Conservation (phyloP, 2,888 invertebrate species). For the Drosophila subsilvestris region DNA sequence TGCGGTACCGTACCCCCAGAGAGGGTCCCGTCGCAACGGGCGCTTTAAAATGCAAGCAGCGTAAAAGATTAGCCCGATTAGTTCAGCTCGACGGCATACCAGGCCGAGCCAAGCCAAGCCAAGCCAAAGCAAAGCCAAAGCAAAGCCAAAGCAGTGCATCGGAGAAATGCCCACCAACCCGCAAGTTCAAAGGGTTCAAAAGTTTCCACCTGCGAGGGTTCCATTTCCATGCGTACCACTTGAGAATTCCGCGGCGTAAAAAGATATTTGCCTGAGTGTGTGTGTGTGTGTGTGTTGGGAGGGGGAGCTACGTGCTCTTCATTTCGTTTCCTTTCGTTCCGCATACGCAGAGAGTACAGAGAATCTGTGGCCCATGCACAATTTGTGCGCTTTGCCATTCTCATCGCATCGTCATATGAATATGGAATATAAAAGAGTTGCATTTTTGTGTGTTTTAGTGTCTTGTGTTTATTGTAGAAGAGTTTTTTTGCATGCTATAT, state of each 20-base stretch:
- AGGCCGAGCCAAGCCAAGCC: slow-evolving; percentile 11
- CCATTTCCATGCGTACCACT: slow-evolving; percentile 36
- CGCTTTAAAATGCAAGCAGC: slow-evolving; percentile 82
- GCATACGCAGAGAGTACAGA: slow-evolving; percentile 39
- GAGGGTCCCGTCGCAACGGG: slow-evolving; percentile 2
- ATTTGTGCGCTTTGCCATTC: slow-evolving; percentile 69
- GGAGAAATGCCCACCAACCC: slow-evolving; percentile 28
- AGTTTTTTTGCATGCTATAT: too few species aligned
- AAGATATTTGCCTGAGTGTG: too few species aligned
- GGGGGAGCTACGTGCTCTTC: too few species aligned
- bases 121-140: too few species aligned
- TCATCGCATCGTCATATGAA: slow-evolving; percentile 68
- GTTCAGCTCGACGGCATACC: slow-evolving; percentile 64
- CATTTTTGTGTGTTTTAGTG: not conserved
- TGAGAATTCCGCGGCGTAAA: slow-evolving; percentile 36
- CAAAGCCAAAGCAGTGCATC: not conserved
- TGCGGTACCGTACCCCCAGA: not conserved
- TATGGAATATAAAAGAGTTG: slow-evolving; percentile 47
- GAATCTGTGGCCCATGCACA: too few species aligned
- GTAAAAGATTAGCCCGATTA: slow-evolving; percentile 81
- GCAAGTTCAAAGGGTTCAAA: slow-evolving; percentile 75
- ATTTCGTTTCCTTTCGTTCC: slow-evolving; percentile 30
- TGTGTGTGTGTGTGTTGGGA: too few species aligned
- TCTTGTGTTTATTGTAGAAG: too few species aligned
- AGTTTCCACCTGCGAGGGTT: slow-evolving; percentile 8